Conservation (phyloP, 1,140 invertebrate species). For the Brachionus paranguensis region DNA sequence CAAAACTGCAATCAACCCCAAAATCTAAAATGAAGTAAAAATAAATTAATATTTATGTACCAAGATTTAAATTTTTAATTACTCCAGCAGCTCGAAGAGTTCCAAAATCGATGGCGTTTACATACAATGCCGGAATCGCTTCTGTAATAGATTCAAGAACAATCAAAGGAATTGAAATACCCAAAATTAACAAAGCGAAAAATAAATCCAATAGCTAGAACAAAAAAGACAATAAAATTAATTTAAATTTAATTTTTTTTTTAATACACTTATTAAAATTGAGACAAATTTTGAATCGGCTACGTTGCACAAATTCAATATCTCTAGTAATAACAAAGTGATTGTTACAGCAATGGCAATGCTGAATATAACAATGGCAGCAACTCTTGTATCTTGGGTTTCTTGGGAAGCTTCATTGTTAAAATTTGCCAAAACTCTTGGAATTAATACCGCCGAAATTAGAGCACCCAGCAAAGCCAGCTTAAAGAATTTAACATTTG, state of each 20-base stretch:
- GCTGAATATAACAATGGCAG: slow-evolving; percentile 16
- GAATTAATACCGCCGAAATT: neutral
- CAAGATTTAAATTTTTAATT: neutral
- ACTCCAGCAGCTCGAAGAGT: neutral
- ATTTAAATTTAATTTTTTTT: neutral
- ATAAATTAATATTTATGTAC: neutral
- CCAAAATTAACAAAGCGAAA: slow-evolving; percentile 7
- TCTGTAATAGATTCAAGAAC: neutral
- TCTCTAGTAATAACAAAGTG: neutral
- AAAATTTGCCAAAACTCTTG: neutral
- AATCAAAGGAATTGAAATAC: neutral
- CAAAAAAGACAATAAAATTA: neutral
- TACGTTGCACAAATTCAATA: slow-evolving; percentile 16
- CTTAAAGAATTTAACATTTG: neutral
- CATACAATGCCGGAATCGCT: neutral
- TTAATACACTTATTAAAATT: slow-evolving; percentile 13
- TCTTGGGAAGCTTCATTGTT: neutral
- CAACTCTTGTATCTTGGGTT: neutral
- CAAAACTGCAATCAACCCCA: neutral
- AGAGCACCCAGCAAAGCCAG: neutral
- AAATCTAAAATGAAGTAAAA: neutral
- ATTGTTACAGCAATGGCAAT: slow-evolving; percentile 1
- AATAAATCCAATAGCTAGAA: slow-evolving; percentile 19
- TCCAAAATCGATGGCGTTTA: neutral
- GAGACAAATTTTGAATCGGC: slow-evolving; percentile 26